Evolutionary conservation across 2,113 vertebrate genomes (phyloP).

Genomic region (Cyphomyrus plagiostoma): DNA sequence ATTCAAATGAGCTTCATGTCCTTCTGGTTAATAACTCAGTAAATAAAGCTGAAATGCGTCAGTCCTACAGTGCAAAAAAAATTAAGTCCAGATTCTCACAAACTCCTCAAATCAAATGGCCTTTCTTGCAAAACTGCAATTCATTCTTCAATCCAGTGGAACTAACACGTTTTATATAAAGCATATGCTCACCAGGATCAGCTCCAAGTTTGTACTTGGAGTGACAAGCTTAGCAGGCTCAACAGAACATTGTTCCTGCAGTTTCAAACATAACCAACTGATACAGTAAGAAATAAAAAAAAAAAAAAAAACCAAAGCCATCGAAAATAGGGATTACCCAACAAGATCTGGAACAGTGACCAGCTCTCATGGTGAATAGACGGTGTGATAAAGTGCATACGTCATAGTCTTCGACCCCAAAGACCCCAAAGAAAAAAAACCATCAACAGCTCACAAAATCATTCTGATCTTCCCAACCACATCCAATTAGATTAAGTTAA

Average conservation of each 20-base stretch:
- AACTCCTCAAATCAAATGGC: background rate
- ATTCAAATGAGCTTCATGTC: background rate
- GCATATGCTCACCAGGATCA: conserved; percentile 8
- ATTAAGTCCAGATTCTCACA: background rate
- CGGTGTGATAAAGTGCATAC: conserved; percentile 30
- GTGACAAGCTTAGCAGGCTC: conserved; percentile 24
- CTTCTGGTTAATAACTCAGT: background rate
- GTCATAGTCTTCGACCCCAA: conserved; percentile 17
- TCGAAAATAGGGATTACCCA: conserved; percentile 14
- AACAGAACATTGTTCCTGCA: conserved; percentile 24
- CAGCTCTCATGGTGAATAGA: conserved; percentile 25
- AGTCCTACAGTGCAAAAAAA: background rate
- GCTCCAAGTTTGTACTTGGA: conserved; percentile 10
- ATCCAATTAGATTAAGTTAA: conserved; percentile 29
- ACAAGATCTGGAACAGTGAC: conserved; percentile 15
- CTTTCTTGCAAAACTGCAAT: conserved; percentile 15
- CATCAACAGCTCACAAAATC: background rate
- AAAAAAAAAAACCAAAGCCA: background rate
- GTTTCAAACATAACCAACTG: conserved; percentile 16
- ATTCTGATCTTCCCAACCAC: conserved; percentile 31
- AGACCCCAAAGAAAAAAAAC: background rate
- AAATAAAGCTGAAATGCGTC: background rate
- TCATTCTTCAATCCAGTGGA: background rate
- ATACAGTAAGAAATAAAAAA: conserved; percentile 13
- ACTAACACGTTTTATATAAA: background rate